Percentiles rank a stretch among this genome's conserved stretches.
phyloP scores from a whole-genome alignment of 2,113 vertebrate genomes.

The Xenopus borealis region DNA sequence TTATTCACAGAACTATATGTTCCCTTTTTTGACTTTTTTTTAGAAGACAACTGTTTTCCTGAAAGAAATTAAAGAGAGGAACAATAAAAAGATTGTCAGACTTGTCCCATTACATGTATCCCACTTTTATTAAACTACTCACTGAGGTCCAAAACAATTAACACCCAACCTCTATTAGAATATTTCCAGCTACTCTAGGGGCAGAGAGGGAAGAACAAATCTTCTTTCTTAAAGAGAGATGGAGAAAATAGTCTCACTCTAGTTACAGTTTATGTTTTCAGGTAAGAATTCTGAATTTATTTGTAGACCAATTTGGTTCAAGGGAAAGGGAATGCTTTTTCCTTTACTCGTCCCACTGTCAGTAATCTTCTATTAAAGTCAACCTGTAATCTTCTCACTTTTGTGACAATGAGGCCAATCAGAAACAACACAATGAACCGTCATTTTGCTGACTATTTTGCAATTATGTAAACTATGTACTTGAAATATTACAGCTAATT shows the following conservation, averaged over 20 bases:
- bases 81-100: not conserved
- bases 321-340: too few relatives aligned
- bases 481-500: slow-evolving; percentile 3
- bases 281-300: not conserved
- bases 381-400: too few relatives aligned
- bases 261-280: not conserved
- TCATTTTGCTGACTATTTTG: not conserved
- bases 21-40: too few relatives aligned
- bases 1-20: too few relatives aligned
- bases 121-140: slow-evolving; percentile 33
- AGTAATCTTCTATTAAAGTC: too few relatives aligned
- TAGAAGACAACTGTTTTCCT: too few relatives aligned
- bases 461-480: not conserved
- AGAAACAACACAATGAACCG: too few relatives aligned
- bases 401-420: too few relatives aligned
- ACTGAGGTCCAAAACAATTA: slow-evolving; percentile 41
- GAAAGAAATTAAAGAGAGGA: not conserved
- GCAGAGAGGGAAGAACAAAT: not conserved
- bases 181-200: slow-evolving; percentile 22
- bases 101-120: slow-evolving; percentile 14
- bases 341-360: too few relatives aligned
- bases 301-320: not conserved
- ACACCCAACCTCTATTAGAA: slow-evolving; percentile 7
- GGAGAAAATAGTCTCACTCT: not conserved
- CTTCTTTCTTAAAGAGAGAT: not conserved